These are phyloP conservation scores for Ataeniobius toweri DNA, from an alignment of 2,797 vertebrate species.

Conservation along the genomic window DNA sequence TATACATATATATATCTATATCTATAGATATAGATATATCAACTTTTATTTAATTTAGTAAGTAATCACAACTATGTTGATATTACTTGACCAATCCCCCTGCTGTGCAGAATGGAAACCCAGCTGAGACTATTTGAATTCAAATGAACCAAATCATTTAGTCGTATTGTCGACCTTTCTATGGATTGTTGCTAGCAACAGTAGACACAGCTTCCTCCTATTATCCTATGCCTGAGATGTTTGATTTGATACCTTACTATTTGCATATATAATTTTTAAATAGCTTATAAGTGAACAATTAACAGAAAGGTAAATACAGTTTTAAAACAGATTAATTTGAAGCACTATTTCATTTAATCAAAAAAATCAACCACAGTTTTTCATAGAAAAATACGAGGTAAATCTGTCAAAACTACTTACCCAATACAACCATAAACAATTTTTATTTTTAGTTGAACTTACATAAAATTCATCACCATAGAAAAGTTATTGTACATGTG, in stretches of 20 bases:
- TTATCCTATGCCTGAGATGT: conserved; percentile 12
- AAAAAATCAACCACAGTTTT: not conserved
- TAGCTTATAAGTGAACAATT: not conserved
- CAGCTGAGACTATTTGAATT: conserved; percentile 66
- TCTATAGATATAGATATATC: not conserved
- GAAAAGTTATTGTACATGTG: not conserved
- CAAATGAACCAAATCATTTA: conserved; percentile 67
- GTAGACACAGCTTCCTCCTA: conserved; percentile 17
- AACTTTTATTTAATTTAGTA: not conserved
- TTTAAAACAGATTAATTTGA: not conserved
- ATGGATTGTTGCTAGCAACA: conserved; percentile 40
- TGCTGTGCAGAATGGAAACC: conserved; percentile 61
- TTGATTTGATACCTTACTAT: conserved; percentile 9
- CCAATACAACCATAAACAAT: not conserved
- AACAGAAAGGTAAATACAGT: not conserved
- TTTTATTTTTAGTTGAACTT: not conserved
- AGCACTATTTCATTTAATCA: not conserved
- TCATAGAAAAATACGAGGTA: not conserved
- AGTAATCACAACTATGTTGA: conserved; percentile 73
- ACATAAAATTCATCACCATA: not conserved
- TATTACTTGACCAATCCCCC: conserved; percentile 61
- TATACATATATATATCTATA: no score
- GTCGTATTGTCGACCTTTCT: conserved; percentile 50
- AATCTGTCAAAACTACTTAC: not conserved
- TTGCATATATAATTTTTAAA: not conserved